Conservation (phyloP, 2,113 vertebrate species). For the Caranx melampygus region DNA sequence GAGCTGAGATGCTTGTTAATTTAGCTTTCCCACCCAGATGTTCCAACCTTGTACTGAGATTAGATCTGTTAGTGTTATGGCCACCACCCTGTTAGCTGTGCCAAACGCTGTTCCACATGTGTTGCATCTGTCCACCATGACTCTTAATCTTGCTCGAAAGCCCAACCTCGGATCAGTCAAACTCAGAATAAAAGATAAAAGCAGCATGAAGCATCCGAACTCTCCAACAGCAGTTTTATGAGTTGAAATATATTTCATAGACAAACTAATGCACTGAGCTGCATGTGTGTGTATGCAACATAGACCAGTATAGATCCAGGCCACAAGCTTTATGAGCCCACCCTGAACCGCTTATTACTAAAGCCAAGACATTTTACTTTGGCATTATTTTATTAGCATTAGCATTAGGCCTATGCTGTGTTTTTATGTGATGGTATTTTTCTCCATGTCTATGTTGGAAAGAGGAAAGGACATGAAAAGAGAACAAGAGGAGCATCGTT, state of each 20-base stretch:
- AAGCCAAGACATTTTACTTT: constrained; percentile 30
- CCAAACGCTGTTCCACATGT: constrained; percentile 39
- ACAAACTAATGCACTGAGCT: constrained; percentile 32
- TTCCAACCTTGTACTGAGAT: constrained; percentile 21
- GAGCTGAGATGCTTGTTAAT: constrained; percentile 1
- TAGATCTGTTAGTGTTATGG: constrained; percentile 5
- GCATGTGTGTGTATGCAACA: constrained; percentile 53
- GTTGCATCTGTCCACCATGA: constrained; percentile 18
- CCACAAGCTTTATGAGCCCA: constrained; percentile 45
- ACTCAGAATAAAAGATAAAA: constrained; percentile 18
- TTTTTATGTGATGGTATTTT: constrained; percentile 16
- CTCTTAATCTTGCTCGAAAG: constrained; percentile 6
- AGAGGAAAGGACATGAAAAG: neutral
- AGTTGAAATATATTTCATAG: neutral
- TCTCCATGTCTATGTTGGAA: constrained; percentile 5
- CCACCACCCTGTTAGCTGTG: constrained; percentile 6
- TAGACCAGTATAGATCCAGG: constrained; percentile 34
- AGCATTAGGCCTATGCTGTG: neutral
- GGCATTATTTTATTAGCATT: constrained; percentile 32
- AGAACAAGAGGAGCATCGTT: neutral
- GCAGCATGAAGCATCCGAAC: neutral
- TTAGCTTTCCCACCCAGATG: constrained; percentile 30
- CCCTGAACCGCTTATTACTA: constrained; percentile 35
- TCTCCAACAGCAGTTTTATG: neutral
- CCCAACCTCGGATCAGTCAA: neutral